Evolutionary conservation across 2,113 vertebrate species (phyloP).

Genomic region (Naja naja): DNA sequence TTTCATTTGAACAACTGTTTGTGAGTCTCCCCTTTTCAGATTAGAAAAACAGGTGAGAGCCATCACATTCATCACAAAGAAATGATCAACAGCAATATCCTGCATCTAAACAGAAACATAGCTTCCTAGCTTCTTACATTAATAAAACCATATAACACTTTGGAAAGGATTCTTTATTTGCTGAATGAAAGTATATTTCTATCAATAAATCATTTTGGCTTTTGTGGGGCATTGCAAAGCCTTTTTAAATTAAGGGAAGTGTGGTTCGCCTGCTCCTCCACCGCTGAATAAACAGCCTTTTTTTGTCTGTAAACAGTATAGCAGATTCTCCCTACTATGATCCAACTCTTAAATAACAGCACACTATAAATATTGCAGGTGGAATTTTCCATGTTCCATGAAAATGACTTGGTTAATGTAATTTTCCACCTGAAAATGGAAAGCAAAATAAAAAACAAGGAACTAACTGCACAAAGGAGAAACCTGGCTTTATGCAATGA

Average conservation of each 20-base stretch:
- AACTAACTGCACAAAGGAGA: slow-evolving; percentile 7
- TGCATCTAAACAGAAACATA: slow-evolving; percentile 23
- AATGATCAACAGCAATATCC: slow-evolving; percentile 33
- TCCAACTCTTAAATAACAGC: slow-evolving; percentile 9
- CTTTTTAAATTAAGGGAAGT: slow-evolving; percentile 49
- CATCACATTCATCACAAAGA: slow-evolving; percentile 34
- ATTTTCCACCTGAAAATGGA: slow-evolving; percentile 57
- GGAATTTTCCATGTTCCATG: slow-evolving; percentile 53
- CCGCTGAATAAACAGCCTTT: slow-evolving; percentile 54
- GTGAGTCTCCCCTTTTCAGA: background rate
- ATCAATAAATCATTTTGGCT: slow-evolving; percentile 51
- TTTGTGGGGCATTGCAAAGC: background rate
- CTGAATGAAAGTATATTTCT: slow-evolving; percentile 39
- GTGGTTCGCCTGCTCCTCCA: slow-evolving; percentile 27
- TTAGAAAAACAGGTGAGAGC: slow-evolving; percentile 3
- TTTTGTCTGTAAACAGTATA: slow-evolving; percentile 41
- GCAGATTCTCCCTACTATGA: slow-evolving; percentile 19
- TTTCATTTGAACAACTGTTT: background rate
- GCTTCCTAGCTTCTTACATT: slow-evolving; percentile 32
- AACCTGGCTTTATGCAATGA: slow-evolving; percentile 8
- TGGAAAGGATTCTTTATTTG: slow-evolving; percentile 47
- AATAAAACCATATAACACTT: slow-evolving; percentile 36
- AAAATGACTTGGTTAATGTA: slow-evolving; percentile 31
- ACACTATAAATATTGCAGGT: slow-evolving; percentile 8
- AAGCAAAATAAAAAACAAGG: slow-evolving; percentile 33